Evolutionary conservation across 2,888 invertebrate species (phyloP), one percentile per base, ranked within the genome.

Genomic region (Galeopsomyia nigrocyanea): DNA sequence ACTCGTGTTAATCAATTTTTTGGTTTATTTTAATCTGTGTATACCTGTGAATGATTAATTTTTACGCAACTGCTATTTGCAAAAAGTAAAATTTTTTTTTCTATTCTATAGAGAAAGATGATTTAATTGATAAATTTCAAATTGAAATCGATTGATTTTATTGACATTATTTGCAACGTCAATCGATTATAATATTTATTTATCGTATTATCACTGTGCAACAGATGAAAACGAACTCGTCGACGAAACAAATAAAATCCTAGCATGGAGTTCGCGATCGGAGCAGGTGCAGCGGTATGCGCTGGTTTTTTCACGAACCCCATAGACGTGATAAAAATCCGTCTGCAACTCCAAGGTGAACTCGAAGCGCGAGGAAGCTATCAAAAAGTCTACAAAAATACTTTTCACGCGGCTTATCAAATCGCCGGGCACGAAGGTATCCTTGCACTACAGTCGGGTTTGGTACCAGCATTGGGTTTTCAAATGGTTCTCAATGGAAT

Each of bases 291-390:
- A 0, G 95, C 95, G 0, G 92, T 93, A 82, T 92, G 94, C 46
- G 96, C 96, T 0, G 94, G 95, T 6, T 82, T 95, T 56, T 93
- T 96, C 82, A 95, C 96, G 0, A 97, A 97, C 85, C 97, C 97
- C 0, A 89, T 96, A 78, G 97, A 97, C 83, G 96, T 97, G 2
- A 87, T 96, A 16, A 97, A 97, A 87, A 96, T 94, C 0, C 89
- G 97, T n/a, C 91, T 97, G 80, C 97, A 97, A 83, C 88, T 97
- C n/a, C 97, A 97, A 83, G 95, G 95, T 0, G 95, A 97, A 87
- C 84, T 97, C 31, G 90, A 90, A 73, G 91, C 92, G 0, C 89
- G 90, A 55, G 95, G 95, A 0, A 87, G 92, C 0, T 95, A 96
- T 82, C 88, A 89, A 0, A 90, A 91, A 61, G 91, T 91, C 73